Base-by-base conservation (phyloP, 2,888 invertebrate genomes). In the Callyntrura sp. region DNA sequence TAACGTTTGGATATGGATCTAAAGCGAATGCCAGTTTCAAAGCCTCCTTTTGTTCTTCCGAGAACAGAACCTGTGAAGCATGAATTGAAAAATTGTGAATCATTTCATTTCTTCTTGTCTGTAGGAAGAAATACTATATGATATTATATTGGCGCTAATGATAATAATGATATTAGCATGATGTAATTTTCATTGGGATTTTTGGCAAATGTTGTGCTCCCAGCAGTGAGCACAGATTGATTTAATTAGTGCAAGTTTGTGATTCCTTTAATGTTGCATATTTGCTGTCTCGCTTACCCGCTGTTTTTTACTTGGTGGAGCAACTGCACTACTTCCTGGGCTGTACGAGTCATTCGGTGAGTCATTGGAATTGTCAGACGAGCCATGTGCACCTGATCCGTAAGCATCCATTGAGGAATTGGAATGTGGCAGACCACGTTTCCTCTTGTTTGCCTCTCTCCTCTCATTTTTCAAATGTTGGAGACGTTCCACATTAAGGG, bases 1-100 rank as follows among this genome's bases (percentile, higher is more conserved):
- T 97, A 94, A 98, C 97, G 94, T 98, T 98, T 0, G 99, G 99
- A 95, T 99, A 99, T 0, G 99, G 99, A 94, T 99, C 99, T 81
- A 99, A 95, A 0, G 98, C 97, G 94, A 99, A 99, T 0, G 99
- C 99, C 91, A 98, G 95, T 90, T 98, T 96, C 48, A 99, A 95
- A 0, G 98, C 98, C 94, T 99, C 99, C 94, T 99, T 99, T 94
- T 99, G 99, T 94, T 99, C 99, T 94, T 99, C 99, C 35, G 98
- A 98, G 95, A 99, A 99, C 45, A 99, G 96, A 0, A 99, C 99
- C 93, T 93, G 86, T 87, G 76, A 62, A 88, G 45, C 45, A 79
- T 85, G 55, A 86, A 81, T 76, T 62, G 82, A 88, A 84, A 76
- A 76, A 35, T 48, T 51, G 68, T 51, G 57, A 57, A 85, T 55